phyloP scores from a whole-genome alignment of 1,140 invertebrate genomes.

The Drusus annulatus region DNA sequence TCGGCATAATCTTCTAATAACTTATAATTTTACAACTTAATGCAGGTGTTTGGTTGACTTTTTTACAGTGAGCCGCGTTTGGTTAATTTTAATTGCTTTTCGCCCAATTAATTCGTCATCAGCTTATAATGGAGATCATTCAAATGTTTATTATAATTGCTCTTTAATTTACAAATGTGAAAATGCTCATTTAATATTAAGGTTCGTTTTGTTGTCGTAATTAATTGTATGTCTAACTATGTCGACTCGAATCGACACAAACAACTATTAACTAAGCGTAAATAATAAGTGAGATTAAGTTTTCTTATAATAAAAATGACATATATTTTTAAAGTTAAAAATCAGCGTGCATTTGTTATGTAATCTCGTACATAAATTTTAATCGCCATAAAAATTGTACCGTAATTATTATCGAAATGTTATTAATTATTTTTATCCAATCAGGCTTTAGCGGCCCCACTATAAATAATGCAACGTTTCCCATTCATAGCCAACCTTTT shows the following conservation, averaged over 20 bases:
- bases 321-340: constrained; percentile 48
- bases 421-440: constrained; percentile 59
- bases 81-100: no score
- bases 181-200: neutral
- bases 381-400: constrained; percentile 55
- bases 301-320: constrained; percentile 47
- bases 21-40: neutral
- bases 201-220: constrained; percentile 26
- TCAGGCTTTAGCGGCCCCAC: constrained; percentile 54
- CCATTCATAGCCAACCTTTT: constrained; percentile 39
- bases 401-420: constrained; percentile 58
- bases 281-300: neutral
- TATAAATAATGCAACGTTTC: constrained; percentile 53
- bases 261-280: neutral
- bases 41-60: neutral
- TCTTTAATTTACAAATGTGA: neutral
- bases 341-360: constrained; percentile 49
- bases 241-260: neutral
- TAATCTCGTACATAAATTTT: constrained; percentile 49
- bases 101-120: constrained; percentile 18
- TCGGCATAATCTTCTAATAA: no score
- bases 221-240: constrained; percentile 20
- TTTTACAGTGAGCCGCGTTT: neutral
- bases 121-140: neutral
- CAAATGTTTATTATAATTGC: neutral